A percentile compares a stretch with the other conserved stretches of the same genome.
phyloP scores from a whole-genome alignment of 2,888 invertebrate genomes.

The Lamproptera curius region DNA sequence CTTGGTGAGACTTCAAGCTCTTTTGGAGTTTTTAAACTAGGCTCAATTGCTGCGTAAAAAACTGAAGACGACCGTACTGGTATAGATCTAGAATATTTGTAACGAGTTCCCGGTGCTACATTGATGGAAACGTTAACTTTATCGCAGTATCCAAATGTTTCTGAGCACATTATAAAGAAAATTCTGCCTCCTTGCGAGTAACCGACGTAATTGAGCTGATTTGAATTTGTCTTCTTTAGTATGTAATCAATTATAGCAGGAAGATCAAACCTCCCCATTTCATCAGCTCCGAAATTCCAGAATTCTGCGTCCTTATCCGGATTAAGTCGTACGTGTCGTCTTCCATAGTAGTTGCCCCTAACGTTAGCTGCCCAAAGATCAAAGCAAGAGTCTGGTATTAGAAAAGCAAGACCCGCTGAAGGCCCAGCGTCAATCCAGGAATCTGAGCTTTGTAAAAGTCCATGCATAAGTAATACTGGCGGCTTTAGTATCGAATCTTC shows the following conservation, averaged over 20 bases:
- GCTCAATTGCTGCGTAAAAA: conserved; percentile 31
- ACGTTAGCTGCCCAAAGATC: conserved; percentile 48
- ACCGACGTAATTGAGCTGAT: conserved; percentile 75
- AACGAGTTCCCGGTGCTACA: conserved; percentile 79
- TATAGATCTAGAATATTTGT: conserved; percentile 56
- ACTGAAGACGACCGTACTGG: conserved; percentile 30
- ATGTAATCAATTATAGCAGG: conserved; percentile 78
- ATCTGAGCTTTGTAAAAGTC: conserved; percentile 50
- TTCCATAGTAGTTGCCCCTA: conserved; percentile 66
- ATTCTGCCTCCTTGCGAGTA: conserved; percentile 86
- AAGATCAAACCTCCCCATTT: conserved; percentile 86
- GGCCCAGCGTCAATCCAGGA: conserved; percentile 56
- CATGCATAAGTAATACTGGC: conserved; percentile 57
- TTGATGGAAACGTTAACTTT: conserved; percentile 80
- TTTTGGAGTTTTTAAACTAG: conserved; percentile 31
- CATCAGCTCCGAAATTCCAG: conserved; percentile 79
- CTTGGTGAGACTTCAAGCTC: conserved; percentile 45
- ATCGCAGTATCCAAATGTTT: conserved; percentile 79
- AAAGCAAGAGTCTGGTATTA: conserved; percentile 36
- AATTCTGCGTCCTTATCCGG: conserved; percentile 53
- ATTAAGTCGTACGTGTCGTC: conserved; percentile 63
- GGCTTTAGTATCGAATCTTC: conserved; percentile 28
- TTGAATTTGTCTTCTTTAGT: conserved; percentile 37
- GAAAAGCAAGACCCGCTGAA: conserved; percentile 34
- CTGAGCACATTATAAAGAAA: conserved; percentile 82